phyloP scores from a whole-genome alignment of 2,113 vertebrate species.

The Rynchops niger region DNA sequence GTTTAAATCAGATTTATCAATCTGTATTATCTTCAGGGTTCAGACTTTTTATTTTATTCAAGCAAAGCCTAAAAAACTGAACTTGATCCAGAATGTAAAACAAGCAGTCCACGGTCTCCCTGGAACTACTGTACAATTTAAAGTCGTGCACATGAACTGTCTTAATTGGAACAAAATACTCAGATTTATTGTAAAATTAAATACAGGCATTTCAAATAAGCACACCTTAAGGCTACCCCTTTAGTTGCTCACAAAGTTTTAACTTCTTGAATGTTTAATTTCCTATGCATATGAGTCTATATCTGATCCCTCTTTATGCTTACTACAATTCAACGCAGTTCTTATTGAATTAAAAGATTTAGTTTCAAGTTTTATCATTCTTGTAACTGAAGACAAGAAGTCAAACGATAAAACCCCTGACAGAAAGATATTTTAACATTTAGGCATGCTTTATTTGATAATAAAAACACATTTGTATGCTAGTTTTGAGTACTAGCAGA shows the following conservation, averaged over 20 bases:
- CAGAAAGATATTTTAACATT: constrained; percentile 64
- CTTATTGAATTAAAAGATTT: constrained; percentile 79
- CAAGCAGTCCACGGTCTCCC: constrained; percentile 61
- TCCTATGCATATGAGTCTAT: constrained; percentile 62
- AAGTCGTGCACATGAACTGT: constrained; percentile 45
- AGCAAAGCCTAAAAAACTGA: constrained; percentile 70
- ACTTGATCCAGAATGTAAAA: constrained; percentile 74
- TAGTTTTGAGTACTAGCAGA: constrained; percentile 32
- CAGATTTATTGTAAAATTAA: constrained; percentile 62
- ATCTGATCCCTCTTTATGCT: constrained; percentile 67
- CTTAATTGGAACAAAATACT: constrained; percentile 71
- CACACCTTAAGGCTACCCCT: constrained; percentile 68
- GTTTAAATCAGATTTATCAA: constrained; percentile 71
- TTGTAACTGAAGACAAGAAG: constrained; percentile 76
- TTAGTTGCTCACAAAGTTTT: constrained; percentile 60
- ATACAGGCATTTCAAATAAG: constrained; percentile 64
- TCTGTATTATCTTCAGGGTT: constrained; percentile 71
- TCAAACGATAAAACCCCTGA: constrained; percentile 68
- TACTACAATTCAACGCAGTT: constrained; percentile 71
- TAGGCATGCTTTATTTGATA: constrained; percentile 66
- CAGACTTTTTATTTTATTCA: constrained; percentile 60
- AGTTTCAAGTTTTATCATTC: constrained; percentile 76
- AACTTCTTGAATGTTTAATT: constrained; percentile 70
- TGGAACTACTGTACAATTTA: constrained; percentile 66
- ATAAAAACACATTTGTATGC: constrained; percentile 68